Evolutionary conservation across 2,113 vertebrate species (phyloP).

Genomic region (Dicrurus megarhynchus): DNA sequence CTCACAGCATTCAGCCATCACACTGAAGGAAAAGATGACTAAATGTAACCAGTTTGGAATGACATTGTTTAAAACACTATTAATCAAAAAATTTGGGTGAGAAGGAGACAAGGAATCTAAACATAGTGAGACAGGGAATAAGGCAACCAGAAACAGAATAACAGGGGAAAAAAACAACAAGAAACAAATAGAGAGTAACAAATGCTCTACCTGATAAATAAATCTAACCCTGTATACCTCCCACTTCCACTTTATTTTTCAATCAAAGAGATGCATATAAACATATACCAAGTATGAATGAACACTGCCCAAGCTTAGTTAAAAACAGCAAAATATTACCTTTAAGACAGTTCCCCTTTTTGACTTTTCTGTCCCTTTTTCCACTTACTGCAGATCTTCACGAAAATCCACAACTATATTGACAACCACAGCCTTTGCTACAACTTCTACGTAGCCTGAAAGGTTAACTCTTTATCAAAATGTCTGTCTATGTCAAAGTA

Average conservation of each 20-base stretch:
- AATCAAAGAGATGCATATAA: not conserved
- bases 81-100: not conserved
- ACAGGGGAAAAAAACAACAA: not conserved
- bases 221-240: not conserved
- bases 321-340: not conserved
- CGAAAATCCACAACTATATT: not conserved
- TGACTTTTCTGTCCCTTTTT: not conserved
- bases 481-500: not conserved
- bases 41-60: not conserved
- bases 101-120: not conserved
- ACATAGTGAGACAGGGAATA: fast-evolving
- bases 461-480: not conserved
- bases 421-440: not conserved
- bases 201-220: not conserved
- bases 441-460: not conserved
- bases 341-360: not conserved
- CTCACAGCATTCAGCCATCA: not conserved
- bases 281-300: not conserved
- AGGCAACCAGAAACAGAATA: not conserved
- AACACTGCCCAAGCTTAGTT: not conserved
- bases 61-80: not conserved
- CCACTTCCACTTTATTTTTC: not conserved
- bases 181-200: not conserved
- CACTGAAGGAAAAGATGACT: not conserved
- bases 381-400: not conserved